Conservation (phyloP, 2,113 vertebrate species). For the Bos indicus region DNA sequence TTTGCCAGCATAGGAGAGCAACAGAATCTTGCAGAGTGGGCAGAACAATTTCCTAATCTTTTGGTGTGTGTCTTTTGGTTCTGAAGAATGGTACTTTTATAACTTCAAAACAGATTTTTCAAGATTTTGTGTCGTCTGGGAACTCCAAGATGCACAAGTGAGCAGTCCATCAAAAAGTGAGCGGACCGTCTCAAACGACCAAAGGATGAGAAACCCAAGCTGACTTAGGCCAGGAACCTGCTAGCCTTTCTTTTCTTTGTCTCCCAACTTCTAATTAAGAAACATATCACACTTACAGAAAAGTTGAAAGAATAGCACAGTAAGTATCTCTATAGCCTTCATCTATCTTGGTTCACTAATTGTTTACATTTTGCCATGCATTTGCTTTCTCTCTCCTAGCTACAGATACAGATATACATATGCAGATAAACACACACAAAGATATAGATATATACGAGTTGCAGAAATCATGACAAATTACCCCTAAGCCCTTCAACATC, state of each 20-base stretch:
- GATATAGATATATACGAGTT: not conserved
- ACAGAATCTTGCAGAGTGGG: not conserved
- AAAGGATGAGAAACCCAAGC: not conserved
- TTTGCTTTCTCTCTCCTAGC: not conserved
- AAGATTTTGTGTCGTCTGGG: not conserved
- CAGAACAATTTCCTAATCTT: not conserved
- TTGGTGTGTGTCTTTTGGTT: not conserved
- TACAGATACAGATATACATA: not conserved
- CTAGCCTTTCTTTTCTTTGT: not conserved
- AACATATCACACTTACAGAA: not conserved
- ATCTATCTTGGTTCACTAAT: not conserved
- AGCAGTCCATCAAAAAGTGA: not conserved
- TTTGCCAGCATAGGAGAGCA: not conserved
- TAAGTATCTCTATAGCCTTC: not conserved
- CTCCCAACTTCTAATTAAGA: not conserved
- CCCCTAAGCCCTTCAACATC: not conserved
- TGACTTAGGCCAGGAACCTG: not conserved
- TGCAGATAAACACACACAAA: not conserved
- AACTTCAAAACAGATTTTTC: not conserved
- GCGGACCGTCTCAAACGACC: not conserved
- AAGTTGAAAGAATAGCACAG: not conserved
- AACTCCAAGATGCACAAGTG: not conserved
- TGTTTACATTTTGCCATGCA: not conserved
- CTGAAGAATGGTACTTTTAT: not conserved
- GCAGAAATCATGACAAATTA: not conserved